Evolutionary conservation across 2,113 vertebrate species (phyloP).

Genomic region (Cinclus cinclus): DNA sequence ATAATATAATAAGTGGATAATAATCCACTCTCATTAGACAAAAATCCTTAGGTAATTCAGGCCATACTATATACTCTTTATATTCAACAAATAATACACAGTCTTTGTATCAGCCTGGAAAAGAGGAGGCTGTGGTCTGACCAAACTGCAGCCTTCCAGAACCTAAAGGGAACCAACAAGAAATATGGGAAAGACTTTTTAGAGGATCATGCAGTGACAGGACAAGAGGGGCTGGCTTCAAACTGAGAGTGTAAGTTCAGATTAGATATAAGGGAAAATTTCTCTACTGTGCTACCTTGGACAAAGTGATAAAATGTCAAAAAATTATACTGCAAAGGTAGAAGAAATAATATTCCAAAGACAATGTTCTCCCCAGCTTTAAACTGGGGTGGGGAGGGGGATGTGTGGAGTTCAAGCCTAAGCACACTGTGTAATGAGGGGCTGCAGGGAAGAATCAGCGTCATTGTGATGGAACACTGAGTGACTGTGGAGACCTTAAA

Average conservation of each 20-base stretch:
- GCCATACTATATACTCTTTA: not conserved
- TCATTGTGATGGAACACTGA: not conserved
- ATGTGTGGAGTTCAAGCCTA: not conserved
- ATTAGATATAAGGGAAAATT: not conserved
- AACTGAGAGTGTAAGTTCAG: not conserved
- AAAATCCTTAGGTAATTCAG: not conserved
- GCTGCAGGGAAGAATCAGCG: not conserved
- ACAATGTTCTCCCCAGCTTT: not conserved
- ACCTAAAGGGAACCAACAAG: not conserved
- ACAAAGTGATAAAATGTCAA: not conserved
- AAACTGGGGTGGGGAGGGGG: rapidly evolving
- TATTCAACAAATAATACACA: not conserved
- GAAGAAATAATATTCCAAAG: not conserved
- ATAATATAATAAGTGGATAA: not conserved
- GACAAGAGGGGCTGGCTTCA: not conserved
- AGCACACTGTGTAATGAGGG: not conserved
- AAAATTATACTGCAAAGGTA: not conserved
- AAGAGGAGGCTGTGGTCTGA: not conserved
- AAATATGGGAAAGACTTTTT: not conserved
- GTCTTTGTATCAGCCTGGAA: not conserved
- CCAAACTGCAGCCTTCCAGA: not conserved
- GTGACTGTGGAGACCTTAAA: not conserved
- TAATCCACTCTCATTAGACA: not conserved
- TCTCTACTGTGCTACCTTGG: not conserved
- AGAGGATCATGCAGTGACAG: not conserved